Base-by-base conservation (phyloP, 2,113 vertebrate genomes). In the Rhombomys opimus region DNA sequence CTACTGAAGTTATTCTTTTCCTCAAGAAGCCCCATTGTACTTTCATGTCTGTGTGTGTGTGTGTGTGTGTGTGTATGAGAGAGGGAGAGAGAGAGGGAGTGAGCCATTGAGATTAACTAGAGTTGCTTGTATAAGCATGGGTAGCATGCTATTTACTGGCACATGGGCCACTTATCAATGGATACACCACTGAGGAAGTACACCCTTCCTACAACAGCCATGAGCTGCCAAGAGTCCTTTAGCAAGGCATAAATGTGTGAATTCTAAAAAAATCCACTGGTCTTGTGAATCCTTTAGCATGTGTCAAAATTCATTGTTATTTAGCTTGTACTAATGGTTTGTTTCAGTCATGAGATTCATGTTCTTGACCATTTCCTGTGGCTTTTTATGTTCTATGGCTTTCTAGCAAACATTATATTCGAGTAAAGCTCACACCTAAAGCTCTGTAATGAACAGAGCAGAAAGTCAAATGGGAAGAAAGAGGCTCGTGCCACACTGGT, bases 301-400 rank as follows among this genome's bases (percentile, higher is more conserved):
- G 7, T 57, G 41, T 63, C 20, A 61, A 20, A 9, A 27, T 50
- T n/a, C 10, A n/a, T 10, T 3, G 9, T 27, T 30, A 1, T 30
- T 30, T n/a, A 0, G 8, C 17, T 25, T 7, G 5, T 20, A 46
- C n/a, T 18, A 0, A 10, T 18, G 23, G 4, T 0, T 38, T 23
- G 70, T 7, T 46, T 38, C 25, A 59, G 8, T 54, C 89, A 72
- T 18, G 0, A 14, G 3, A 8, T 38, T 30, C 25, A 15, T 22
- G 17, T 1, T 3, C 1, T 5, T 3, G 3, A 41, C 14, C 61
- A 0, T 18, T 90, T 6, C 0, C 7, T 2, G 12, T 0, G 57
- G 38, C 35, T 2, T 32, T n/a, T 30, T 68, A 1, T 0, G 35
- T 41, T 57, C 50, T 52, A 4, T 3, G 1, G 23, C 81, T 75